Evolutionary conservation across 2,113 vertebrate genomes (phyloP), one percentile per base, ranked within the genome.

Genomic region (Athene cunicularia): DNA sequence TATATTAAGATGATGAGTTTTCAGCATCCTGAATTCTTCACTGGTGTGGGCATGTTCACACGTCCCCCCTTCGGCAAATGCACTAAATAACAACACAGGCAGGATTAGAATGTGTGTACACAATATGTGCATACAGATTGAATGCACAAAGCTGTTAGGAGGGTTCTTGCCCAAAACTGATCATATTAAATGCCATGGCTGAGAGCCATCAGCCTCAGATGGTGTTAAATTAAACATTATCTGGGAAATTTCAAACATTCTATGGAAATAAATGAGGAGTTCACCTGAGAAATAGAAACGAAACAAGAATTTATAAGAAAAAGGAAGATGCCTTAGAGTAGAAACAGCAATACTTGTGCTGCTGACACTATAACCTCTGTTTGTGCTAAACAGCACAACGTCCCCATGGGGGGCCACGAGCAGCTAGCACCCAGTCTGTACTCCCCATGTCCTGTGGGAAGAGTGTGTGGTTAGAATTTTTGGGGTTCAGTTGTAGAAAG

Each of bases 371-470:
- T n/a, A 62, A 56, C 4, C 17, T 80, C 41, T 28, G 11, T 13
- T 17, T 23, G 4, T 15, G 7, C 18, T 35, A 30, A 68, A 64
- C 8, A 59, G 8, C 8, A 84, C 2, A 9, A 26, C 5, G 7
- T 32, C 9, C 3, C 4, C 15, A 27, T 27, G 21, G 12, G n/a
- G 49, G 39, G 33, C n/a, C 39, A 41, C 20, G 43, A 33, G 6
- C 11, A 55, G 14, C 14, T n/a, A 37, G 7, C 15, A 49, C 7
- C 16, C 13, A 53, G 37, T 30, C 22, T 33, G 18, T 33, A 50
- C 4, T 14, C 11, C 14, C 32, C 0, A 1, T 2, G 23, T n/a
- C 66, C 47, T 43, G 26, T 30, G 30, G 15, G 12, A 62, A 16
- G 5, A 30, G 12, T 35, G 20, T 4, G 30, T 33, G 23, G 10